phyloP scores from a whole-genome alignment of 2,888 invertebrate genomes.

The Himalopsyche kuldschensis region DNA sequence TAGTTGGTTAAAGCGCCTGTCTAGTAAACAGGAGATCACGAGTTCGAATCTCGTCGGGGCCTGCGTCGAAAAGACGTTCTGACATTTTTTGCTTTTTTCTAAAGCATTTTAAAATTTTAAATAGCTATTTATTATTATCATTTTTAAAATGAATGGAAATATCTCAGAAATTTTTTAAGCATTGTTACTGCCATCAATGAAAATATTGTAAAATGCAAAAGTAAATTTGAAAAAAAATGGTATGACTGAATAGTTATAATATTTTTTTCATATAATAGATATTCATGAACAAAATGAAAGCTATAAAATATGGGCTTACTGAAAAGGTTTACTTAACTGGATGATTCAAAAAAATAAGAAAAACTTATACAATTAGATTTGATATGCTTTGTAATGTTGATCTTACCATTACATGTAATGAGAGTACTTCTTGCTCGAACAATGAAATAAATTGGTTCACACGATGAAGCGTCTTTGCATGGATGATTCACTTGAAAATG shows the following conservation, averaged over 20 bases:
- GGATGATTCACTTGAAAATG: conserved; percentile 56
- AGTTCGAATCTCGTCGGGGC: conserved; percentile 63
- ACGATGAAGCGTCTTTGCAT: conserved; percentile 55
- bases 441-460: conserved; percentile 57
- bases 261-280: too few relatives aligned
- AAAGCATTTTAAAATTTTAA: too few relatives aligned
- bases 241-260: too few relatives aligned
- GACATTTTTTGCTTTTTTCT: conserved; percentile 8
- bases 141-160: too few relatives aligned
- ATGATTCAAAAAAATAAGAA: too few relatives aligned
- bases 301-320: too few relatives aligned
- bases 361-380: too few relatives aligned
- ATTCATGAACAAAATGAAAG: too few relatives aligned
- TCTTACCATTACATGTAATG: conserved; percentile 63
- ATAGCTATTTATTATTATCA: too few relatives aligned
- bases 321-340: too few relatives aligned
- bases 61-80: conserved; percentile 41
- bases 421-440: conserved; percentile 55
- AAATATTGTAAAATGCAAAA: neutral
- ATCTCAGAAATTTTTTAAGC: too few relatives aligned
- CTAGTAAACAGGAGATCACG: conserved; percentile 41
- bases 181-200: neutral
- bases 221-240: neutral
- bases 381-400: neutral
- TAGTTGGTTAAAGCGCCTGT: conserved; percentile 38